Percentiles rank a stretch among this genome's conserved stretches.
Evolutionary conservation across 1,140 invertebrate species (phyloP).

Genomic region (Phymastichus coffea): DNA sequence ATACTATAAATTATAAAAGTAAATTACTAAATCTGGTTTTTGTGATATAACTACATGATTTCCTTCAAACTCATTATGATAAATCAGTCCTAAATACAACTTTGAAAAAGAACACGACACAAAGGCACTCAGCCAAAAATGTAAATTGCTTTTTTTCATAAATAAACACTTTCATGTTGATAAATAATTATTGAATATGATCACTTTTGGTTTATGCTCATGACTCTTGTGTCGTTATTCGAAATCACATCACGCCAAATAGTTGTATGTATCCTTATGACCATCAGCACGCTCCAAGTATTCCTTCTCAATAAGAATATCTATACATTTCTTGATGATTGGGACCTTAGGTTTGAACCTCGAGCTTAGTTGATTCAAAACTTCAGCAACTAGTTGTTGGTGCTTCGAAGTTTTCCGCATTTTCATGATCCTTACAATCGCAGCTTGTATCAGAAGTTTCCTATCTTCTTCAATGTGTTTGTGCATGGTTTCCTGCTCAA

Average conservation of each 20-base stretch:
- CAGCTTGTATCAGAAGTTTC: slow-evolving; percentile 96
- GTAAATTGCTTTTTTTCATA: too few relatives aligned
- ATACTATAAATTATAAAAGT: too few relatives aligned
- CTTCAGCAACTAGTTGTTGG: slow-evolving; percentile 93
- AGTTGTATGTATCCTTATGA: slow-evolving; percentile 96
- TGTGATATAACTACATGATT: slow-evolving; percentile 43
- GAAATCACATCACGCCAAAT: slow-evolving; percentile 74
- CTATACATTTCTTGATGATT: slow-evolving; percentile 99
- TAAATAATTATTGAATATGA: slow-evolving; percentile 41
- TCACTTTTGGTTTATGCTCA: slow-evolving; percentile 36
- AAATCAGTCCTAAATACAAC: slow-evolving; percentile 37
- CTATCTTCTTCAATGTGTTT: slow-evolving; percentile 99
- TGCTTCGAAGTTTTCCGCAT: slow-evolving; percentile 95
- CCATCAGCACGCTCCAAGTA: slow-evolving; percentile 96
- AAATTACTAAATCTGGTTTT: too few relatives aligned
- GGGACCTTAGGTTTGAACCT: slow-evolving; percentile 96
- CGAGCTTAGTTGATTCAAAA: slow-evolving; percentile 91
- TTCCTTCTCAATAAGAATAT: slow-evolving; percentile 99
- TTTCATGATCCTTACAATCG: slow-evolving; percentile 99
- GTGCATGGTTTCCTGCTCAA: slow-evolving; percentile 96
- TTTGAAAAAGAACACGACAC: too few relatives aligned
- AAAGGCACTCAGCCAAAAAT: slow-evolving; percentile 34
- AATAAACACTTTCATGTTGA: slow-evolving; percentile 49
- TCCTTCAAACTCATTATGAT: slow-evolving; percentile 44
- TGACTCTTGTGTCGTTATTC: slow-evolving; percentile 41